Conservation (phyloP, 2,113 vertebrate species). For the Nothobranchius furzeri region DNA sequence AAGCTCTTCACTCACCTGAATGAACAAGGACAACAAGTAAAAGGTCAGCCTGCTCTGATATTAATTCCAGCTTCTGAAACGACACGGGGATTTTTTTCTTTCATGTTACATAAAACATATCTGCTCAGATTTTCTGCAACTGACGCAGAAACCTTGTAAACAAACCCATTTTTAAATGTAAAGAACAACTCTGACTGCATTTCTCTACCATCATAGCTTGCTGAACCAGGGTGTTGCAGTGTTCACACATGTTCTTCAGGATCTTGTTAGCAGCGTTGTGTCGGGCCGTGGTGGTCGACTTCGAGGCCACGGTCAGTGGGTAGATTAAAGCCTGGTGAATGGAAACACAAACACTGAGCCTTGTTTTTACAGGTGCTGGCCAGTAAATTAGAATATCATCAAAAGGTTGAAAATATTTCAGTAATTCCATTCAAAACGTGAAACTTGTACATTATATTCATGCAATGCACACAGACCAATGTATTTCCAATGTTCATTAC, state of each 20-base stretch:
- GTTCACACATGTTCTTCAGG: slow-evolving; percentile 99
- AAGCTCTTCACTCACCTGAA: slow-evolving; percentile 96
- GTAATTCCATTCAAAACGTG: too few relatives aligned
- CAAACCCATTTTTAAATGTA: neutral
- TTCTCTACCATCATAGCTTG: slow-evolving; percentile 96
- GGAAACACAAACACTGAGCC: neutral
- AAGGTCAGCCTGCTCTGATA: neutral
- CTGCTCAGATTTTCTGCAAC: too few relatives aligned
- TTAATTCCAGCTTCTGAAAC: neutral
- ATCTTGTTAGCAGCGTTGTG: slow-evolving; percentile 99
- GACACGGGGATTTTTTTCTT: neutral
- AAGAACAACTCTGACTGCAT: neutral
- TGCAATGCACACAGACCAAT: too few relatives aligned
- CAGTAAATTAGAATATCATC: too few relatives aligned
- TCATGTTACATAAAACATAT: neutral
- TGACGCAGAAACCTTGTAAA: too few relatives aligned
- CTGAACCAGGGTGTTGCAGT: slow-evolving; percentile 96
- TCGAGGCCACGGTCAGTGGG: slow-evolving; percentile 97
- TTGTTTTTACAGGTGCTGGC: too few relatives aligned
- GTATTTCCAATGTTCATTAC: too few relatives aligned
- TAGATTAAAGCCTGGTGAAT: slow-evolving; percentile 92
- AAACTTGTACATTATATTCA: too few relatives aligned
- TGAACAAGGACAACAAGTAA: neutral
- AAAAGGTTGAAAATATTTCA: too few relatives aligned
- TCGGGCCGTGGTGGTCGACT: slow-evolving; percentile 96